These are phyloP conservation scores for Periplaneta americana DNA, from an alignment of 1,140 invertebrate species.

Conservation along the genomic window DNA sequence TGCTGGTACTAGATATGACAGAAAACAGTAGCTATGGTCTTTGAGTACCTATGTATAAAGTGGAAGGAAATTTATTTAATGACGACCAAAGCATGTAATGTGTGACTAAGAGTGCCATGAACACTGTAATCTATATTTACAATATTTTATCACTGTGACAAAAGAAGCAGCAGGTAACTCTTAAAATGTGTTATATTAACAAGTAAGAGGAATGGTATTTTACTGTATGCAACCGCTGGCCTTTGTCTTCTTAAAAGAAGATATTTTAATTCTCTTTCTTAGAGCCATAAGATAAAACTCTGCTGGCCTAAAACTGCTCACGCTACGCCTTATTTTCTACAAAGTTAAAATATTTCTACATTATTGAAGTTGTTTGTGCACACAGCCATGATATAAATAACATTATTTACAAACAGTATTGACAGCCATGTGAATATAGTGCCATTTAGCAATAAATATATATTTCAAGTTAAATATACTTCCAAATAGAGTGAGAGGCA, in stretches of 20 bases:
- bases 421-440: neutral
- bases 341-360: neutral
- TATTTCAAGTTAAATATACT: neutral
- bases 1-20: too few species aligned
- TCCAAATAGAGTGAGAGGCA: neutral
- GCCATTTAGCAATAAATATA: neutral
- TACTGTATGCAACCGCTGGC: neutral
- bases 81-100: too few species aligned
- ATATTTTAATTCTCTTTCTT: neutral
- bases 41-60: too few species aligned
- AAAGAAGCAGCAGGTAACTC: too few species aligned
- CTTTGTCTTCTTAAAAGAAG: neutral
- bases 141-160: too few species aligned
- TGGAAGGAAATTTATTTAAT: too few species aligned
- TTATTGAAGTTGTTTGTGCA: neutral
- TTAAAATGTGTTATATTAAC: neutral
- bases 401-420: neutral
- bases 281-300: neutral
- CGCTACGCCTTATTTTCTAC: slow-evolving; percentile 28
- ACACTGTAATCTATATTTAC: too few species aligned
- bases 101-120: too few species aligned
- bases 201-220: neutral
- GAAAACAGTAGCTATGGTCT: too few species aligned
- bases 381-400: neutral
- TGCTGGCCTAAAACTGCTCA: slow-evolving; percentile 27